Evolutionary conservation across 2,797 vertebrate genomes (phyloP), one percentile per base, ranked within the genome.

Genomic region (Aeoliscus strigatus): DNA sequence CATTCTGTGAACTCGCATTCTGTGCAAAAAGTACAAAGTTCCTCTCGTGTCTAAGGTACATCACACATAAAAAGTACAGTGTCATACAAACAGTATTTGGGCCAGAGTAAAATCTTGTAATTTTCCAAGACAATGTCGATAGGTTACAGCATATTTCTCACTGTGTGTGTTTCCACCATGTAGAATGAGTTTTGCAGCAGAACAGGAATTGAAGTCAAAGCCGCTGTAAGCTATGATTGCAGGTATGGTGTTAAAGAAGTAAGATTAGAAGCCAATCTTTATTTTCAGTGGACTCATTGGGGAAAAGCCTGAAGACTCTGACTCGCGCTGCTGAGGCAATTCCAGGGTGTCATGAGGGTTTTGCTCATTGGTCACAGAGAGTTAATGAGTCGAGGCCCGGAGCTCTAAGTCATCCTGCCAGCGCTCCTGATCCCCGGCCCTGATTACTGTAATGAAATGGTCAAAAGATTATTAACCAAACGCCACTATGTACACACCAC

Each of bases 371-470:
- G 85, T 87, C 83, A 72, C 79, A 56, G 41, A 57, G 77, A 90
- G 89, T 90, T 91, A 91, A 91, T 90, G 90, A 89, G 88, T 78
- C 85, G 60, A 77, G 73, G 79, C 84, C 80, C 73, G 15, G 51
- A 70, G 87, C 87, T 84, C 85, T 90, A 87, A 90, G 83, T 91
- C 90, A 89, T 90, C 80, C 87, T 90, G 90, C 86, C 89, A 88
- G 71, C 50, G 26, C 70, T 55, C 60, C 86, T 73, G 88, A 90
- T 90, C 86, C n/a, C 80, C 79, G 76, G 58, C 66, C 77, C 83
- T 87, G 90, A 91, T 91, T 91, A 87, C 89, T 87, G 83, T 89
- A 91, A 92, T 90, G 87, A 90, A 91, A 90, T 64, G 83, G 82
- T 88, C 87, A 84, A 73, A 75, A 83, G 81, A 86, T 90, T 89